phyloP scores from a whole-genome alignment of 2,797 vertebrate genomes.

The Sebastes flavidus region DNA sequence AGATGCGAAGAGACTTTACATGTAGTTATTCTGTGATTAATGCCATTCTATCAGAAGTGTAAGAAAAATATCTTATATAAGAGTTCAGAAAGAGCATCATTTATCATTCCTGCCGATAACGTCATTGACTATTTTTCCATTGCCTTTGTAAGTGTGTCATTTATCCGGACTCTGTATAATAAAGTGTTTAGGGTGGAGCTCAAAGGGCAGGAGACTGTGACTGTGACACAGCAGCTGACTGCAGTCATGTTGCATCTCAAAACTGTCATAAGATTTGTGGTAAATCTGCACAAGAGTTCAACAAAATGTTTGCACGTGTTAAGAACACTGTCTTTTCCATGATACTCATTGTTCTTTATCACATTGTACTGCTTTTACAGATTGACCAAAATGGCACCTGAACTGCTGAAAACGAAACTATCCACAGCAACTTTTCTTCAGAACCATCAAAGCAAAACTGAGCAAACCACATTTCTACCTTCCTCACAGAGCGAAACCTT shows the following conservation, averaged over 20 bases:
- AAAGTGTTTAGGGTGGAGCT: constrained; percentile 5
- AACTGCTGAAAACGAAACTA: background rate
- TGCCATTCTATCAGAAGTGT: background rate
- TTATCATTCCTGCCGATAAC: background rate
- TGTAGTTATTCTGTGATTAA: background rate
- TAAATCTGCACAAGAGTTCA: background rate
- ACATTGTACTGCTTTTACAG: constrained; percentile 25
- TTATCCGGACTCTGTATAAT: background rate
- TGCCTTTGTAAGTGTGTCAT: background rate
- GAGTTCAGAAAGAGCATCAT: background rate
- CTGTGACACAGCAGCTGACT: background rate
- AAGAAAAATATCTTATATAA: background rate
- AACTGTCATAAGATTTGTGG: background rate
- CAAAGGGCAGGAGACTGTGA: constrained; percentile 21
- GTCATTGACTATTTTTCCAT: background rate
- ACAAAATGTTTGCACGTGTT: background rate
- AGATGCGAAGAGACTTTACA: background rate
- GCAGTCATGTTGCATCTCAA: background rate
- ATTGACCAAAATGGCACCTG: constrained; percentile 8
- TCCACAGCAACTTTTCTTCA: background rate
- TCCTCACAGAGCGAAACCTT: background rate
- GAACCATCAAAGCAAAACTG: background rate
- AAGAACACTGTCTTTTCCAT: background rate
- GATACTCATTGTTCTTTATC: background rate
- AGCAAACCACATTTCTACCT: background rate